phyloP scores from a whole-genome alignment of 2,888 invertebrate species.

The Netelia melanura region DNA sequence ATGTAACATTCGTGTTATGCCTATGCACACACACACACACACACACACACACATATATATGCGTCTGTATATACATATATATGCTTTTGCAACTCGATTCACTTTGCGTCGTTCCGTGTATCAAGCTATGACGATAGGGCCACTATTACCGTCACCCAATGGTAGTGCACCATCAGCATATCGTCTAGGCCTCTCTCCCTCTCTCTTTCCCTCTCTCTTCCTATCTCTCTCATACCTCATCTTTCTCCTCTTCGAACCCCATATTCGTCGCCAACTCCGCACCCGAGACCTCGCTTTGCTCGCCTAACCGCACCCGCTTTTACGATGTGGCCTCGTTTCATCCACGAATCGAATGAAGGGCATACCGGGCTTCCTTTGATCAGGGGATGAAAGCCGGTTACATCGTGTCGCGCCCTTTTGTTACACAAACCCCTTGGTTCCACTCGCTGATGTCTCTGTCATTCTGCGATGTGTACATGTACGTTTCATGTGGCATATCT shows the following conservation, averaged over 20 bases:
- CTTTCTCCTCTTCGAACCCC: not conserved
- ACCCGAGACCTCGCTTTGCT: not conserved
- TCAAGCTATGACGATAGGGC: not conserved
- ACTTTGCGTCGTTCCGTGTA: slow-evolving; percentile 2
- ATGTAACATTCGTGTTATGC: not conserved
- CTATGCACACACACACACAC: not conserved
- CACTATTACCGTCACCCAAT: slow-evolving; percentile 7
- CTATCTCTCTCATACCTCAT: not conserved
- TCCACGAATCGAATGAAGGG: slow-evolving; percentile 58
- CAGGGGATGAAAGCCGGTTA: slow-evolving; percentile 58
- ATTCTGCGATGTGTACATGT: no score
- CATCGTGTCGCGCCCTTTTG: not conserved
- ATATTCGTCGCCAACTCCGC: not conserved
- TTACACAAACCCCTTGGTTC: not conserved
- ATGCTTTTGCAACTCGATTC: slow-evolving; percentile 20
- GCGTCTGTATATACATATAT: not conserved
- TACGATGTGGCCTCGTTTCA: slow-evolving; percentile 47
- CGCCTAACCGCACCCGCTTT: slow-evolving; percentile 6
- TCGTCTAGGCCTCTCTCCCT: not conserved
- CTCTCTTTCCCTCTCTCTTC: not conserved
- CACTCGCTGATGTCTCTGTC: not conserved
- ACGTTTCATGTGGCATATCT: no score
- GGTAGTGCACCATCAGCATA: slow-evolving; percentile 32
- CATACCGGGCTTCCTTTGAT: slow-evolving; percentile 56
- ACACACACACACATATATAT: not conserved